Percentiles rank a stretch among this genome's conserved stretches.
Evolutionary conservation across 2,888 invertebrate species (phyloP).

Genomic region (Drosophila anomalata): DNA sequence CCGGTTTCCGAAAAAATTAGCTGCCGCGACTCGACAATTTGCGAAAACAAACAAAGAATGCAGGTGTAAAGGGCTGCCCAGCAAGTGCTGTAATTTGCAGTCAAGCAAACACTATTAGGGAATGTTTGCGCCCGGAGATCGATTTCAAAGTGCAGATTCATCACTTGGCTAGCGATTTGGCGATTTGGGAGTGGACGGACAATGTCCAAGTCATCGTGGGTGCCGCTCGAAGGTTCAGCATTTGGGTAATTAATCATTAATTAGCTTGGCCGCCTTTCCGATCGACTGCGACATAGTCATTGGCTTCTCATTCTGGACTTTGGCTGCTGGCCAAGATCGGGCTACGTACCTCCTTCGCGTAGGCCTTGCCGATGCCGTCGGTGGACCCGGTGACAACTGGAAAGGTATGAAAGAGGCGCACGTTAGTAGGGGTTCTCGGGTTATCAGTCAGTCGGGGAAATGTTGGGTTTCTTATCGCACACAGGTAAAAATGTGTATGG

Average conservation of each 20-base stretch:
- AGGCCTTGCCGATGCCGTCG: slow-evolving; percentile 95
- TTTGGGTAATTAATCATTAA: slow-evolving; percentile 38
- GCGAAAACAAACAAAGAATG: slow-evolving; percentile 30
- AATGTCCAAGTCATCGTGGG: slow-evolving; percentile 62
- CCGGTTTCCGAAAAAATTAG: slow-evolving; percentile 18
- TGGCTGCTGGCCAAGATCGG: slow-evolving; percentile 22
- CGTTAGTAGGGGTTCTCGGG: slow-evolving; percentile 1
- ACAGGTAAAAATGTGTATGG: slow-evolving; percentile 6
- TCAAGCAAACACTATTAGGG: slow-evolving; percentile 46
- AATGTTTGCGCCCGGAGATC: slow-evolving; percentile 43
- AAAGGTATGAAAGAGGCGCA: slow-evolving; percentile 66
- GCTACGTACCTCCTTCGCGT: slow-evolving; percentile 87
- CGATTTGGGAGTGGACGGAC: neutral
- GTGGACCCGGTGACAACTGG: slow-evolving; percentile 94
- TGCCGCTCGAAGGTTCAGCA: slow-evolving; percentile 11
- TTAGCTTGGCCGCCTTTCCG: slow-evolving; percentile 12
- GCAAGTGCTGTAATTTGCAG: slow-evolving; percentile 32
- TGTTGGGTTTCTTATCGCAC: slow-evolving; percentile 19
- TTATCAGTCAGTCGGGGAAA: slow-evolving; percentile 23
- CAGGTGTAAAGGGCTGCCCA: slow-evolving; percentile 2
- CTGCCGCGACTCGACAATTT: slow-evolving; percentile 34
- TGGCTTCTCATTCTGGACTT: slow-evolving; percentile 2
- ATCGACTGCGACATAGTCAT: no score
- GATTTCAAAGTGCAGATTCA: slow-evolving; percentile 52
- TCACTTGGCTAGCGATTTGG: slow-evolving; percentile 22